Conservation (phyloP, 1,140 invertebrate species). For the Scylla paramamosain region DNA sequence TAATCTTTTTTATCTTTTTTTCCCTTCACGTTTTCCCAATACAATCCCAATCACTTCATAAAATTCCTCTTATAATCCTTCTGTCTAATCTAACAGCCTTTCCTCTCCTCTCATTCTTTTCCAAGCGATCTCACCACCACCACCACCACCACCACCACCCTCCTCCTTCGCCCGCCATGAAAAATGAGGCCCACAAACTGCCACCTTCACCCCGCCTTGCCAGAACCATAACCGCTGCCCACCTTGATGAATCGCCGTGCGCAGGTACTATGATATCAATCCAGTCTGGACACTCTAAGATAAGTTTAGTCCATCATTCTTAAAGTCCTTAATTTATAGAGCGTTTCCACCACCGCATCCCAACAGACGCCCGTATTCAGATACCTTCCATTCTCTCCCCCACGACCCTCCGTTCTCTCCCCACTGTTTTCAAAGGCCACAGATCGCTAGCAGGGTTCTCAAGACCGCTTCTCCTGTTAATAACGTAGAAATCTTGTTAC, state of each 20-base stretch:
- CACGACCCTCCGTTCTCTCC: background rate
- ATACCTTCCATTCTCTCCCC: background rate
- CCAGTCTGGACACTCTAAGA: background rate
- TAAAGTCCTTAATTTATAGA: slow-evolving; percentile 38
- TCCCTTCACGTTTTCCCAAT: background rate
- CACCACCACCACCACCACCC: slow-evolving; percentile 34
- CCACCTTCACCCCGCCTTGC: background rate
- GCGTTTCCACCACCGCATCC: slow-evolving; percentile 8
- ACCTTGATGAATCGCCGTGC: background rate
- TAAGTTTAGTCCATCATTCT: background rate
- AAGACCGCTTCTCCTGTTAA: too few species aligned
- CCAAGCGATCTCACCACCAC: background rate
- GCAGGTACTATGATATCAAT: slow-evolving; percentile 14
- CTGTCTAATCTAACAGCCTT: background rate
- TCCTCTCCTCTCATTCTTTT: background rate
- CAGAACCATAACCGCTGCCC: background rate
- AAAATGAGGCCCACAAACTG: background rate
- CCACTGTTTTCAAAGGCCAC: background rate
- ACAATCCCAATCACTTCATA: background rate
- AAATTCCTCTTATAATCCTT: background rate
- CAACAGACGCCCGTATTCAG: background rate
- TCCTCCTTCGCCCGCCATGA: background rate
- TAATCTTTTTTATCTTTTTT: background rate
- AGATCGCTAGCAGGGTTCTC: too few species aligned
- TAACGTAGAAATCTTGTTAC: too few species aligned